Base-by-base conservation (phyloP, 2,888 invertebrate species). In the Hemistola chrysoprasaria region DNA sequence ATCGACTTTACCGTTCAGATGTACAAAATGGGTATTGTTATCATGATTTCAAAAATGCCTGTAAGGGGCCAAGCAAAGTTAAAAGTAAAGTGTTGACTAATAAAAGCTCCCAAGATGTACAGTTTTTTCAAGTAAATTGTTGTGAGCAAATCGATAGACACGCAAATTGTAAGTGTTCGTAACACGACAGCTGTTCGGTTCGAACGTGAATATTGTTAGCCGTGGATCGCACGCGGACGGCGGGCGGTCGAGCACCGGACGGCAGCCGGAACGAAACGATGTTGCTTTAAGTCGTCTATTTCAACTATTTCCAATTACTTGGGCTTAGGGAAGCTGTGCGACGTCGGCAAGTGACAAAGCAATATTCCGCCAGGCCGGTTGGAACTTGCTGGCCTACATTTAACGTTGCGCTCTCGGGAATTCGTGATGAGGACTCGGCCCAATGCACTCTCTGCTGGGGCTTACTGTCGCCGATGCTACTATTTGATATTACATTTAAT, bases 221-320 rank as follows among this genome's bases (percentile, higher is more conserved):
- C 11, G 9, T 24, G 29, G 31, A 36, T 26, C 22, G 31, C 37
- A 50, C 31, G 27, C 8, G 6, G 27, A 8, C 11, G 33, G n/a
- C 16, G 27, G 36, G n/a, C 26, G 30, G 21, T 11, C 27, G 20
- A 27, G 21, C 23, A 5, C 42, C 50, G 42, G 49, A 40, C 46
- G 33, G 46, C 24, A 32, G 31, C 28, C 36, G 45, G 41, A 40
- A 34, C 51, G 50, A 52, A 44, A 48, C 68, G 62, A 71, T 74
- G 78, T 78, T 75, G 71, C 69, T 73, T 63, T 70, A 72, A 78
- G 72, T 72, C 71, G 75, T 77, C 81, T 82, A 85, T 86, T 88
- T 85, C 85, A 86, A 86, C 81, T 84, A 87, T 88, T 88, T 87
- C 86, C 86, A 88, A 88, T 88, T 87, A 87, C 85, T 86, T 78